Evolutionary conservation across 2,113 vertebrate species (phyloP), one percentile per base, ranked within the genome.

Genomic region (Castor canadensis): DNA sequence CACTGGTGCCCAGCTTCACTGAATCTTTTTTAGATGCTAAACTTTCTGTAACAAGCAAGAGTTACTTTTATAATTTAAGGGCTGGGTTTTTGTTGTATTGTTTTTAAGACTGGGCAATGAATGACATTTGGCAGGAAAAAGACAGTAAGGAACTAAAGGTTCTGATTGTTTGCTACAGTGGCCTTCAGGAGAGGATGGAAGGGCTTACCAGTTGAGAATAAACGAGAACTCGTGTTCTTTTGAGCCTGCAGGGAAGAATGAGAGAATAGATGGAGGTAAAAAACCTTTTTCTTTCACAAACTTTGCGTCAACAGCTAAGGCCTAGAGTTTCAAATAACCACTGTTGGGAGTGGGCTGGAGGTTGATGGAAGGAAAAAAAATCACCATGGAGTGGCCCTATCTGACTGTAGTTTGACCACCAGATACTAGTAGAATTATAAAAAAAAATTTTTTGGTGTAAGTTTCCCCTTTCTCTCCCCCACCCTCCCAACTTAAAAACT

Each of bases 401-500:
- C 40, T 81, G 56, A 26, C 38, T 28, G 9, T 72, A 49, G 11
- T 66, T 60, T 88, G 72, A 81, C 67, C 73, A 45, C 71, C 45
- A 92, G 19, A 77, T 93, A 40, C 45, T 45, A 72, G 45, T 40
- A 83, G 49, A 77, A 84, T n/a, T 93, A 40, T 28, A 94, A 91
- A 38, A 76, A 94, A 91, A 38, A 76, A 17, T 24, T 67, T 84
- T 87, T 85, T 94, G 60, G 43, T 11, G 24, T 87, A 91, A 84
- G 20, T 49, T 11, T 62, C 3, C 24, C 43, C 66, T 6, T 20
- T n/a, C n/a, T n/a, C n/a, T n/a, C n/a, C n/a, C n/a, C n/a, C n/a
- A n/a, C n/a, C n/a, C n/a, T n/a, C n/a, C n/a, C n/a, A 58, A 76
- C n/a, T 86, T 94, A 87, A 93, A 93, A 96, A 79, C 35, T 82